Base-by-base conservation (phyloP, 1,140 invertebrate genomes). In the Stegodyphus mimosarum region DNA sequence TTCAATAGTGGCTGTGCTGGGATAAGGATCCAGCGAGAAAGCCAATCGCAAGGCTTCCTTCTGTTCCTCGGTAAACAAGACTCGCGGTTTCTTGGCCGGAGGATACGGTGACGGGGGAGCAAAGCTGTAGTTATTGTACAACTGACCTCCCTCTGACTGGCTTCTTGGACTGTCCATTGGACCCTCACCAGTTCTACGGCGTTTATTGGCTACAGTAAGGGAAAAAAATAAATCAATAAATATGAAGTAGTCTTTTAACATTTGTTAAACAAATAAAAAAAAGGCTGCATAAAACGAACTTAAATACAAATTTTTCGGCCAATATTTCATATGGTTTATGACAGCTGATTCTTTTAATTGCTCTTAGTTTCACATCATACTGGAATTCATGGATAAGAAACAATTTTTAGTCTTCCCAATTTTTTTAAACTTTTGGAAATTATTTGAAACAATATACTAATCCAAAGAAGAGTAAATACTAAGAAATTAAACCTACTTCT, bases 41-140 rank as follows among this genome's bases (percentile, higher is more conserved):
- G 98, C 98, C 76, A 98, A 90, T 70, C 96, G 93, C 0, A 99
- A 91, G 0, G 97, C 97, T 91, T 99, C 98, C 90, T 99, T 99
- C 89, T 99, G 98, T 89, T 99, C 97, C 89, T 99, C 97, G 64
- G 96, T 97, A 92, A 99, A 99, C 15, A 99, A 93, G 0, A 99
- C 96, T 66, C 98, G 92, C 89, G 96, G 95, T 89, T 97, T 97
- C 90, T 97, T 97, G 5, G 95, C 95, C 64, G 89, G 88, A 52
- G 86, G 80, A 71, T 87, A 83, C 17, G 86, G 86, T 10, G 86
- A 87, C 7, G 86, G 86, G 49, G 86, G 79, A 1, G 86, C 79
- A n/a, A 87, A 81, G 17, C 70, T 79, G 64, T 79, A 87, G 49
- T 52, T 63, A 18, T 60, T 76, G 48, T 76, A 84, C 52, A 84